Percentiles rank a stretch among this genome's conserved stretches.
These are phyloP conservation scores for Antitype chi DNA, from an alignment of 2,888 invertebrate genomes.

Conservation along the genomic window DNA sequence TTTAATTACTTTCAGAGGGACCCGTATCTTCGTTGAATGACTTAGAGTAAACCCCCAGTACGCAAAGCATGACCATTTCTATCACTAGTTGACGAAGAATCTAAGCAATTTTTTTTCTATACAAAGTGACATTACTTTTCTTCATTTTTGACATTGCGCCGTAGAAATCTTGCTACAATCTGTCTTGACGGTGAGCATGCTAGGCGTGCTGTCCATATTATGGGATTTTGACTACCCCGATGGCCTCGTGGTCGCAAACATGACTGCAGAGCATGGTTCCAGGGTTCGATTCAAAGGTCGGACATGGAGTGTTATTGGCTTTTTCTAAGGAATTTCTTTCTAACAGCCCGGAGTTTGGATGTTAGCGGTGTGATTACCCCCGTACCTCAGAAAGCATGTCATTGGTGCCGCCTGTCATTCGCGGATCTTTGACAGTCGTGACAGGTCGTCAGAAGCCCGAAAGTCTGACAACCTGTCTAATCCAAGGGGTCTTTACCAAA, in stretches of 20 bases:
- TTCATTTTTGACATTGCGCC: neutral
- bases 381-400: no score
- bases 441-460: no score
- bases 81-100: neutral
- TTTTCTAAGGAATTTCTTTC: neutral
- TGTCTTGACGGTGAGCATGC: no score
- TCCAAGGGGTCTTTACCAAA: rapidly evolving
- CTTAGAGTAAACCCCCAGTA: neutral
- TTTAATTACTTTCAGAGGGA: no score
- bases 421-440: no score
- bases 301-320: neutral
- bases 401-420: no score
- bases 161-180: neutral
- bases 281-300: neutral
- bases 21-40: no score
- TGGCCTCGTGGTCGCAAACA: neutral
- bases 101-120: neutral
- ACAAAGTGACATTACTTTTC: neutral
- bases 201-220: no score
- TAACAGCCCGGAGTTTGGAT: neutral
- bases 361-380: neutral
- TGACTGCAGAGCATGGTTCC: neutral
- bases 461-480: no score
- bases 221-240: neutral
- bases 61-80: neutral